Conservation (phyloP, 2,113 vertebrate genomes). For the Eublepharis macularius region DNA sequence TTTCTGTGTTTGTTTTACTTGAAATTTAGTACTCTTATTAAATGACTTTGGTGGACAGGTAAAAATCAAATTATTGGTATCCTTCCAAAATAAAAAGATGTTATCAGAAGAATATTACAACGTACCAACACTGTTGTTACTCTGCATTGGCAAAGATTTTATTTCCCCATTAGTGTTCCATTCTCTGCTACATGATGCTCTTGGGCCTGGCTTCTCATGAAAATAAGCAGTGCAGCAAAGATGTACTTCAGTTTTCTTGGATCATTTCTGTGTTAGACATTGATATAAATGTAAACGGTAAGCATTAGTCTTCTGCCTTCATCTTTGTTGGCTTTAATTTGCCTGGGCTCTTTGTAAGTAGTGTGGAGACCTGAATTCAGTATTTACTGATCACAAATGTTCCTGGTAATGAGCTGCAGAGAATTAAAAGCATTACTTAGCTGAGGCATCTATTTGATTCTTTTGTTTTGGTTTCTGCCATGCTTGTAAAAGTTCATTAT, state of each 20-base stretch:
- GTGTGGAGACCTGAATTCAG: neutral
- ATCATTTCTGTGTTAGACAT: neutral
- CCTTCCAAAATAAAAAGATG: neutral
- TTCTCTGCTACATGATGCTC: neutral
- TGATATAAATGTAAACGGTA: neutral
- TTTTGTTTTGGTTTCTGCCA: too few species aligned
- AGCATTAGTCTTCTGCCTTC: neutral
- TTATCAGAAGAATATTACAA: neutral
- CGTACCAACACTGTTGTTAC: neutral
- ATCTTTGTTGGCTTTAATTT: slow-evolving; percentile 1
- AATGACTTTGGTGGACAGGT: neutral
- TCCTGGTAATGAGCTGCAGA: too few species aligned
- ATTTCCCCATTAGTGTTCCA: neutral
- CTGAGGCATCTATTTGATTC: too few species aligned
- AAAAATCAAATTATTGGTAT: neutral
- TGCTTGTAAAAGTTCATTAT: too few species aligned
- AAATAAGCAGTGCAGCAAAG: neutral
- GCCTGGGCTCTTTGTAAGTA: neutral
- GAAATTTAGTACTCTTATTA: neutral
- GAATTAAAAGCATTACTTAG: too few species aligned
- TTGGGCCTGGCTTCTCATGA: neutral
- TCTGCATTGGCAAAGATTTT: neutral
- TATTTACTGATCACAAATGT: neutral
- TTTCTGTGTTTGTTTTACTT: neutral
- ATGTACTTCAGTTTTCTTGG: neutral